Evolutionary conservation across 1,140 invertebrate species (phyloP), one percentile per base, ranked within the genome.

Genomic region (Ptiloglossa arizonensis): DNA sequence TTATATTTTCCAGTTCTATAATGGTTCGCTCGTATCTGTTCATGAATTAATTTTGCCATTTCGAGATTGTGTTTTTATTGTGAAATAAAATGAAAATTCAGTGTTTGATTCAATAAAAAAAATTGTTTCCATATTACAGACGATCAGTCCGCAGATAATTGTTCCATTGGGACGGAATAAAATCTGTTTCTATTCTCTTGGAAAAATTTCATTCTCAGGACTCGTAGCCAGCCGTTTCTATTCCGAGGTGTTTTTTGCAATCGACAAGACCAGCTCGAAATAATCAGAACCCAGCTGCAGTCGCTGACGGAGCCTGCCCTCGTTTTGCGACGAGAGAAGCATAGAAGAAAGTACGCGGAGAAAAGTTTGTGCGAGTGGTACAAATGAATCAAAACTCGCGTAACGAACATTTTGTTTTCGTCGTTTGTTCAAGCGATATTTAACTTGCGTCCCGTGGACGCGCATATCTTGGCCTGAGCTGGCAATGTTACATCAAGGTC

Each of bases 401-500:
- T 17, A 54, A n/a, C 1, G 67, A 56, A 56, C 67, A n/a, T 56
- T 69, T 9, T 48, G 8, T 60, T 46, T 35, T 60, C 11, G n/a
- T 41, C 27, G 22, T 46, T 24, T 48, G n/a, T 27, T 13, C 24
- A 17, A 46, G 27, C 19, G 54, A 70, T 59, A 24, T 70, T 70
- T 46, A 70, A 70, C 54, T 11, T 13, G 13, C 19, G 24, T 6
- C 19, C 19, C 54, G 56, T 71, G 70, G 11, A 22, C 46, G 32
- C 35, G 71, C 48, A 44, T 73, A 54, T 64, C 24, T 73, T 64
- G 41, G 1, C 22, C 8, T 17, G 8, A 22, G 0, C n/a, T 13
- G 48, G 22, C 38, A 13, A 17, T 2, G 35, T 6, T 60, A 35
- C 44, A 63, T 50, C 70, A 66, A 73, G 71, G 56, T 57, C 41